A percentile compares a stretch with the other conserved stretches of the same genome.
Evolutionary conservation across 2,888 invertebrate genomes (phyloP).

Genomic region (Homarus gammarus): DNA sequence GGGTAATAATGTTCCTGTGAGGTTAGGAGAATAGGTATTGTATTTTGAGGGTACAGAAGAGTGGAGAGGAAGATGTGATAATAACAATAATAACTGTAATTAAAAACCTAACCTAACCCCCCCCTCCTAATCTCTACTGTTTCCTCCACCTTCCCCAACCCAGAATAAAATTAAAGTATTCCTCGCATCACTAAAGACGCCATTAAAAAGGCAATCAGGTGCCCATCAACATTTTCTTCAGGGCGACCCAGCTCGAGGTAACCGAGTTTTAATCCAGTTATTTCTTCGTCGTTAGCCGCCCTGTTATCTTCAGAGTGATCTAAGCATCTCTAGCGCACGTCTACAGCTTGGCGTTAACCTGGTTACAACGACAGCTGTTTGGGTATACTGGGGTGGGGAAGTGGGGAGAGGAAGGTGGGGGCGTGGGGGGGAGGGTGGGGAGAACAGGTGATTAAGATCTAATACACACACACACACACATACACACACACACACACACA

Average conservation of each 20-base stretch:
- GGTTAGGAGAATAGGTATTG: no score
- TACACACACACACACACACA: slow-evolving; percentile 24
- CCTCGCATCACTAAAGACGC: background rate
- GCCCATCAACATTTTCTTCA: background rate
- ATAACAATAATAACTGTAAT: no score
- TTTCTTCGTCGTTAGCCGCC: background rate
- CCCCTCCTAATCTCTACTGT: background rate
- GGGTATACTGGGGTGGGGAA: background rate
- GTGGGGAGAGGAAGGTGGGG: background rate
- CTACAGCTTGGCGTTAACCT: background rate
- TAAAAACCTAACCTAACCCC: no score
- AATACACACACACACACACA: slow-evolving; percentile 30
- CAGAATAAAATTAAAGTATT: background rate
- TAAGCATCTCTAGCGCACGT: background rate
- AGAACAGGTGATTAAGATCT: background rate
- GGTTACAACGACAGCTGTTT: background rate
- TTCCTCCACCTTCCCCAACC: background rate
- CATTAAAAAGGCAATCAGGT: slow-evolving; percentile 1
- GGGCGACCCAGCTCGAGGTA: background rate
- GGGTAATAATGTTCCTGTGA: no score
- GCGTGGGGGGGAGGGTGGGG: background rate
- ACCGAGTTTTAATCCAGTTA: background rate
- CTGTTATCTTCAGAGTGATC: slow-evolving; percentile 1
- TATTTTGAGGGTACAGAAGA: no score
- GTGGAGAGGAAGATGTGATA: no score